These are phyloP conservation scores for Ectemnius continuus DNA, from an alignment of 2,888 invertebrate species.

Conservation along the genomic window DNA sequence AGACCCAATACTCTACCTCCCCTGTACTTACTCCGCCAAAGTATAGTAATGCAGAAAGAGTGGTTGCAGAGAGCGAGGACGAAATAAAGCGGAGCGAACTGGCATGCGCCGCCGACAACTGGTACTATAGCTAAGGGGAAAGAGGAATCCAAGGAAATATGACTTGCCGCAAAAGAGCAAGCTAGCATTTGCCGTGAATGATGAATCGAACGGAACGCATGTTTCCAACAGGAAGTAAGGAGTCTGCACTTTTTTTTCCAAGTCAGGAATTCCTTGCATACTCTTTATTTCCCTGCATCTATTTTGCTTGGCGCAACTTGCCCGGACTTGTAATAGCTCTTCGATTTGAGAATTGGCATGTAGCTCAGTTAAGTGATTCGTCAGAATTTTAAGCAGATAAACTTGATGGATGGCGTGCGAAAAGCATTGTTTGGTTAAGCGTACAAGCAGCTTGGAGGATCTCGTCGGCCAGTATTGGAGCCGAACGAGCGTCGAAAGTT, in stretches of 20 bases:
- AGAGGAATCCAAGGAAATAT: not conserved
- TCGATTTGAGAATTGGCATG: too few species aligned
- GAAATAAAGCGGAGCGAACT: not conserved
- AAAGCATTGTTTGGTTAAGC: too few species aligned
- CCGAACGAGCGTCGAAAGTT: too few species aligned
- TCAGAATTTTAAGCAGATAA: too few species aligned
- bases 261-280: not conserved
- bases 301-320: not conserved
- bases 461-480: too few species aligned
- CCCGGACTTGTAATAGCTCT: too few species aligned
- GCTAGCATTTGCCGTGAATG: constrained; percentile 14
- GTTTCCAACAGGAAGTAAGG: not conserved
- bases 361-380: too few species aligned
- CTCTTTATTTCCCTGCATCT: not conserved
- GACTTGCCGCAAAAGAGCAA: not conserved
- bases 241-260: not conserved
- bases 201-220: not conserved
- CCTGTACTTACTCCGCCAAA: constrained; percentile 4
- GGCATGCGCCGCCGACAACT: not conserved
- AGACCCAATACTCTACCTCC: constrained; percentile 4
- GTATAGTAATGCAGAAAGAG: constrained; percentile 19
- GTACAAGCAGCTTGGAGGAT: too few species aligned
- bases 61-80: constrained; percentile 1
- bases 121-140: not conserved
- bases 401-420: too few species aligned